A percentile compares a stretch with the other conserved stretches of the same genome.
Evolutionary conservation across 64 coral and sea anemone genomes (phyloP).

Genomic region (Montipora cactus): DNA sequence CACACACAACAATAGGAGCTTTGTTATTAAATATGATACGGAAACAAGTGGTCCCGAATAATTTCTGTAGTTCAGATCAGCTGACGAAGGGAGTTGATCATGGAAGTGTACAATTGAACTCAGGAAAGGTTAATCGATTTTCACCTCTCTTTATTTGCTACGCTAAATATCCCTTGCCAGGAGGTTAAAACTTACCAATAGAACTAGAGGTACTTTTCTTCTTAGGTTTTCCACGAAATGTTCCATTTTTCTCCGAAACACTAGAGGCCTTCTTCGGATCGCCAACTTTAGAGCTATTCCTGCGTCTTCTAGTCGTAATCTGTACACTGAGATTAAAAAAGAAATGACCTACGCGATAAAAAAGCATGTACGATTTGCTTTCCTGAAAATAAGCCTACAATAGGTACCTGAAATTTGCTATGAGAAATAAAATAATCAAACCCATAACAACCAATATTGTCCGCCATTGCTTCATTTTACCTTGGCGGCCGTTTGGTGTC

Average conservation of each 20-base stretch:
- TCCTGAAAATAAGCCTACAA: neutral
- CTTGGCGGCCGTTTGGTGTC: conserved; percentile 1
- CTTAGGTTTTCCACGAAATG: neutral
- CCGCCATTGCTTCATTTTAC: conserved; percentile 56
- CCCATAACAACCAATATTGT: neutral
- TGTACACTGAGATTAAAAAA: neutral
- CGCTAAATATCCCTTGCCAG: no score
- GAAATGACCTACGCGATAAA: neutral
- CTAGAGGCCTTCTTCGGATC: neutral
- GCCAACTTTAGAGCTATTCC: neutral
- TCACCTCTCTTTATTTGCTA: no score
- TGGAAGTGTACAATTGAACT: no score
- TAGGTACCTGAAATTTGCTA: conserved; percentile 47
- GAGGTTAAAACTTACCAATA: conserved; percentile 1
- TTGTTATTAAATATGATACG: no score
- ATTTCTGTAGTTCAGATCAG: no score
- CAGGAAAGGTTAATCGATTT: no score
- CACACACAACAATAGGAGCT: no score
- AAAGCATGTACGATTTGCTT: neutral
- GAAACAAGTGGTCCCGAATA: no score
- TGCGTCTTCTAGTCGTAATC: neutral
- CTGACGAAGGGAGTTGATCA: no score
- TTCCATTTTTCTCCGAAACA: neutral
- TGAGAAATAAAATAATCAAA: conserved; percentile 23
- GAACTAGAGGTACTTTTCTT: neutral